Base-by-base conservation (phyloP, 2,888 invertebrate species). In the Drosophila planitibia region DNA sequence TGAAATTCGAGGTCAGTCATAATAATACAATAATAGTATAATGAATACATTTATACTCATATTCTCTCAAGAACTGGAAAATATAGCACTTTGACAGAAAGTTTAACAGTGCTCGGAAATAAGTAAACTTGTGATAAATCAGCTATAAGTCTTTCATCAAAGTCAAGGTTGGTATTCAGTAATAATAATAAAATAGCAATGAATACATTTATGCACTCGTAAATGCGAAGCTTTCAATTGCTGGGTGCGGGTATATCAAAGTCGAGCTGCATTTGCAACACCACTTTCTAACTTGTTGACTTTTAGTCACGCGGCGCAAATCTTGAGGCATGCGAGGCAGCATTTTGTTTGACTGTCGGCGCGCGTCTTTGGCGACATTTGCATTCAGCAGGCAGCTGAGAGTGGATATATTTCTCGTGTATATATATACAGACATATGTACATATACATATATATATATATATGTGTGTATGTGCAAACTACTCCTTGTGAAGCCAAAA, bases 351-450 rank as follows among this genome's bases (percentile, higher is more conserved):
- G n/a, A 70, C 55, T 35, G 41, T 41, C 55, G 69, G 44, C 57
- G 73, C 81, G 74, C 73, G 65, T 77, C 69, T 71, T 80, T 80
- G 81, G 79, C 69, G 79, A 81, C 79, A 81, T 57, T 57, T 39
- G 57, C 77, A 79, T 79, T 75, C 81, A 79, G 70, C 73, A 72
- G 64, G 62, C 71, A 70, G 59, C 60, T 57, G 60, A 73, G 61
- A 65, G 65, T 73, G 65, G 60, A 60, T 63, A 55, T 25, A 70
- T 33, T 52, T 41, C 30, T 28, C 35, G 12, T 16, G 58, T 28
- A 47, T 53, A 53, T 33, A 53, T 33, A 57, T 47, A 22, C 14
- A 7, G 16, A 14, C 6, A 33, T 33, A 12, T n/a, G 10, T 12
- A n/a, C 6, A 37, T 37, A 5, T 14, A 7, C 1, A 14, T 35